Evolutionary conservation across 2,113 vertebrate genomes (phyloP).

Genomic region (Cacatua alba): DNA sequence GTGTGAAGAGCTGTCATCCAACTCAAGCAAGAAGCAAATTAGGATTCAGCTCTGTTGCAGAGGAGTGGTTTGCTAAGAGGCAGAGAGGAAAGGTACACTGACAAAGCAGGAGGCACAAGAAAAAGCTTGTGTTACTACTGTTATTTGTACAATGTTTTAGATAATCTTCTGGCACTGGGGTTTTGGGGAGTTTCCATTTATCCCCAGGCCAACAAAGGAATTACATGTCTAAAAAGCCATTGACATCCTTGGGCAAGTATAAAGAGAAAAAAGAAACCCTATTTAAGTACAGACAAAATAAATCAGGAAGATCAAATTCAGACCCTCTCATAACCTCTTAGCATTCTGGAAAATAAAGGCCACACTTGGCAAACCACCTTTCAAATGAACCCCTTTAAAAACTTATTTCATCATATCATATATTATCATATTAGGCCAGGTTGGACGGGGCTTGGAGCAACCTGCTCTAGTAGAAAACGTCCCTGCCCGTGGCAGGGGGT

Average conservation of each 20-base stretch:
- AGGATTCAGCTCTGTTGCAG: background rate
- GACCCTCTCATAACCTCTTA: conserved; percentile 5
- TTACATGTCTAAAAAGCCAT: background rate
- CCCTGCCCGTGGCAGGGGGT: background rate
- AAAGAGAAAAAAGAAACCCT: background rate
- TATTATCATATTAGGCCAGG: background rate
- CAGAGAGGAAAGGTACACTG: background rate
- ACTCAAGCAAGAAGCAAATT: background rate
- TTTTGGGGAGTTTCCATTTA: background rate
- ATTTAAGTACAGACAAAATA: background rate
- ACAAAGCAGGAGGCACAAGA: background rate
- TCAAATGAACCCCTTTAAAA: conserved; percentile 51
- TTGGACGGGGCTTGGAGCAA: background rate
- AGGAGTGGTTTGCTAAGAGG: background rate
- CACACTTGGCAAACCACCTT: conserved; percentile 32
- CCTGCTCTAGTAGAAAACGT: background rate
- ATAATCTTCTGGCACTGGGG: background rate
- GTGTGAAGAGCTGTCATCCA: background rate
- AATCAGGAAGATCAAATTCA: conserved; percentile 25
- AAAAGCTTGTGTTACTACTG: background rate
- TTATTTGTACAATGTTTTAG: background rate
- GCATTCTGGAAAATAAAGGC: conserved; percentile 18
- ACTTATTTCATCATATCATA: background rate
- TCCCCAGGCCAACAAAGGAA: background rate
- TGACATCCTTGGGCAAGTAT: too few species aligned